Base-by-base conservation (phyloP, 1,140 invertebrate species). In the Zaprionus ornatus region DNA sequence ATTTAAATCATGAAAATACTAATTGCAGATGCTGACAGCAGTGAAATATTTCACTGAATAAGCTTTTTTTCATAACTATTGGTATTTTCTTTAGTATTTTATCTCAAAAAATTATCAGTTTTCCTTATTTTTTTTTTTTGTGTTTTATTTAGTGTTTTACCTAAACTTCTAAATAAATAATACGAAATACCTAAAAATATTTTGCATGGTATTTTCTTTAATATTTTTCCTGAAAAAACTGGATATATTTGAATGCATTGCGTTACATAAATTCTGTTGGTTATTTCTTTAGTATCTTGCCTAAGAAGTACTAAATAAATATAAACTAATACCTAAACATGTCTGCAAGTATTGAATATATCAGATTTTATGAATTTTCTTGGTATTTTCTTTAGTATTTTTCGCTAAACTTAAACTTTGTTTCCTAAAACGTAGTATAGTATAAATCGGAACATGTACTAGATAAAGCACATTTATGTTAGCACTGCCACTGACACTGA, bases 401-500 rank as follows among this genome's bases (percentile, higher is more conserved):
- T 40, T 23, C 4, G 15, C 21, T 25, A 5, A 23, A 2, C 12
- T 29, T 54, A 32, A 2, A 17, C 6, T 17, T 2, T 40, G 37
- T 0, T 5, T 0, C 15, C 13, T 15, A 40, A n/a, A 40, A 40
- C 2, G 15, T 15, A 15, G 15, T 42, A 45, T 45, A 32, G 29
- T 32, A 17, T 45, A 50, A 50, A 50, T 50, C 45, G 3, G 3
- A 13, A 12, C 19, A 12, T 10, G 45, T 50, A 23, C 19, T 50
- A 50, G 7, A 32, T 45, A 45, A 45, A 17, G 15, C n/a, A 7
- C n/a, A 45, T 45, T 17, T 17, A 45, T 45, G 40, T 19, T 45
- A 45, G 40, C 40, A 56, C n/a, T 19, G 32, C 7, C 23, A 48
- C 42, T 45, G 69, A 45, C 86, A 77, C 72, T 83, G 74, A 76